These are phyloP conservation scores for Hyles euphorbiae DNA, from an alignment of 1,140 invertebrate species.

Conservation along the genomic window DNA sequence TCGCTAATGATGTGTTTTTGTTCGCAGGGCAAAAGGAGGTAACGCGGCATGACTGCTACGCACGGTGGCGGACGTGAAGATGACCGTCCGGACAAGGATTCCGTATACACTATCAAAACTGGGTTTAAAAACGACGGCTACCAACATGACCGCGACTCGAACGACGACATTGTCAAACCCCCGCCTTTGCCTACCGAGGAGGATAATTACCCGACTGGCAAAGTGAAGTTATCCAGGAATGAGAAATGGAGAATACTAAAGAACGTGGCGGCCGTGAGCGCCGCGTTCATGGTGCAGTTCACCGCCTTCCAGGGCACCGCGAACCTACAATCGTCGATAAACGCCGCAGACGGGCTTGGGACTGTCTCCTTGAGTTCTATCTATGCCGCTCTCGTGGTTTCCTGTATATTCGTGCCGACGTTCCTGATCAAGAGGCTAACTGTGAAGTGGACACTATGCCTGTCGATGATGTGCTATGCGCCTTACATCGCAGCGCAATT, in stretches of 20 bases:
- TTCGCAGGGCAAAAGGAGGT: slow-evolving; percentile 52
- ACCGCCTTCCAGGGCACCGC: slow-evolving; percentile 93
- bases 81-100: slow-evolving; percentile 60
- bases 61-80: slow-evolving; percentile 70
- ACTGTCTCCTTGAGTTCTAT: slow-evolving; percentile 90
- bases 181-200: slow-evolving; percentile 79
- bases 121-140: slow-evolving; percentile 82
- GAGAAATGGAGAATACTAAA: slow-evolving; percentile 93
- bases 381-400: slow-evolving; percentile 92
- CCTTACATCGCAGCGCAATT: slow-evolving; percentile 96
- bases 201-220: slow-evolving; percentile 80
- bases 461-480: slow-evolving; percentile 94
- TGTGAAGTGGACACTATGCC: slow-evolving; percentile 95
- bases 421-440: slow-evolving; percentile 92
- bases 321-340: slow-evolving; percentile 92
- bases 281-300: slow-evolving; percentile 95
- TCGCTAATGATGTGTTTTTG: not conserved
- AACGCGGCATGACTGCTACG: slow-evolving; percentile 67
- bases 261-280: slow-evolving; percentile 89
- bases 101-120: slow-evolving; percentile 56
- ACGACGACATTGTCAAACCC: slow-evolving; percentile 78
- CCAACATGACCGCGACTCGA: slow-evolving; percentile 77
- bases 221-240: slow-evolving; percentile 84
- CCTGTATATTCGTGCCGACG: slow-evolving; percentile 95
- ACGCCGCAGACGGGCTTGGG: slow-evolving; percentile 88